Base-by-base conservation (phyloP, 1,140 invertebrate genomes). In the Popillia japonica region DNA sequence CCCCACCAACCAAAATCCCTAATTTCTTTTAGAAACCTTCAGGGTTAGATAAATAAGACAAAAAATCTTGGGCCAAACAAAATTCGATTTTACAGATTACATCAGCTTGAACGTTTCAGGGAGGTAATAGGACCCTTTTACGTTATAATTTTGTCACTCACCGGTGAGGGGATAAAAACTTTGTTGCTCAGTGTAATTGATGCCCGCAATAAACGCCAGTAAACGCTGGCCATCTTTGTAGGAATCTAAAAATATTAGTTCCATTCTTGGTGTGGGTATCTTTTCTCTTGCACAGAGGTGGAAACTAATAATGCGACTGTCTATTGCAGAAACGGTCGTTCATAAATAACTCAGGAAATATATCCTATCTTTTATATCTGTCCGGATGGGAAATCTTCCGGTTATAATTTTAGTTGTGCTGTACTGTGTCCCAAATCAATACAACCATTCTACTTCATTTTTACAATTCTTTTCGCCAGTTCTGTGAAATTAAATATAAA, bases 271-370 rank as follows among this genome's bases (percentile, higher is more conserved):
- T 17, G n/a, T 3, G 17, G 48, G 14, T 55, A 55, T 55, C 14
- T 17, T 55, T n/a, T 55, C 17, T n/a, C 6, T 6, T 17, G 48
- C 48, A n/a, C 17, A n/a, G 48, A 55, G 48, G 48, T 55, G 48
- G 17, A 55, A 55, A 55, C 2, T 55, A 55, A 55, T 55, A 55
- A 55, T 55, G 48, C 14, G 14, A 55, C 48, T 55, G 48, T 55
- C 48, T 55, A 55, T 17, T 55, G 14, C 48, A 55, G 48, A 6
- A 55, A 55, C 17, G 11, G 14, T 55, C 48, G 48, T 55, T 55
- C 48, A 55, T 55, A 55, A 55, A 55, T 55, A 55, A 55, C 48
- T 17, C 48, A 17, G 17, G 48, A 55, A 55, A 55, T 55, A 55
- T 55, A n/a, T 55, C 48, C 6, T 17, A 17, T 55, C 48, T 17